Percentiles rank a stretch among this genome's conserved stretches.
Conservation (phyloP, 2,888 invertebrate species). For the Morinoia aosen region DNA sequence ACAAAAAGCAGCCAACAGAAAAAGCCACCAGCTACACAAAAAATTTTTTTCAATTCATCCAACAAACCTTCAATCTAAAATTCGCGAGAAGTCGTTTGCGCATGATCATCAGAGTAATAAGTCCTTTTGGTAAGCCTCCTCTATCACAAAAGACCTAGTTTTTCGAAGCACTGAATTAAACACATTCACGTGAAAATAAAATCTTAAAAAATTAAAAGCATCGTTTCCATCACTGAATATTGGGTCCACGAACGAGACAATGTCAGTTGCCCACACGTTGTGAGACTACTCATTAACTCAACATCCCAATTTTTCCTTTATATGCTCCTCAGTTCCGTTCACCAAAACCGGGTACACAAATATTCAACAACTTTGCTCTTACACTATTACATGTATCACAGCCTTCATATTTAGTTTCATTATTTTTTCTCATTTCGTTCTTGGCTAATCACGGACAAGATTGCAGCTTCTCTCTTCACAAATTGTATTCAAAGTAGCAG, state of each 20-base stretch:
- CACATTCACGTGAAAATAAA: too few species aligned
- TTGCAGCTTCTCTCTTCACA: background rate
- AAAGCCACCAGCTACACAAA: too few species aligned
- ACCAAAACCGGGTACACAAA: background rate
- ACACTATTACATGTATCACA: background rate
- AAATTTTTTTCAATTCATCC: background rate
- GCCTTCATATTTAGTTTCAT: background rate
- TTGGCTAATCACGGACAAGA: background rate
- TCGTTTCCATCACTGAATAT: background rate
- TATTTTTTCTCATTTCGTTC: background rate
- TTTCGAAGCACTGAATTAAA: too few species aligned
- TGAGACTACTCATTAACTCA: background rate
- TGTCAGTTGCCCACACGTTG: background rate
- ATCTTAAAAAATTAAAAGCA: background rate
- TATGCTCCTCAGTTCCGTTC: background rate
- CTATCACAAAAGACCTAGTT: too few species aligned
- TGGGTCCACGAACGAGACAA: background rate
- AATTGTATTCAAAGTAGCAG: background rate
- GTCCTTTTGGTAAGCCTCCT: too few species aligned
- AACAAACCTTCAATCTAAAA: background rate
- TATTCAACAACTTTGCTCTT: background rate
- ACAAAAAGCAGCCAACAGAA: too few species aligned
- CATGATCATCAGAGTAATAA: background rate
- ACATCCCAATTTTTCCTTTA: too few species aligned
- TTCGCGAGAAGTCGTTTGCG: background rate